These are phyloP conservation scores for Corythornis vintsioides DNA, from an alignment of 2,113 vertebrate genomes.

Conservation along the genomic window DNA sequence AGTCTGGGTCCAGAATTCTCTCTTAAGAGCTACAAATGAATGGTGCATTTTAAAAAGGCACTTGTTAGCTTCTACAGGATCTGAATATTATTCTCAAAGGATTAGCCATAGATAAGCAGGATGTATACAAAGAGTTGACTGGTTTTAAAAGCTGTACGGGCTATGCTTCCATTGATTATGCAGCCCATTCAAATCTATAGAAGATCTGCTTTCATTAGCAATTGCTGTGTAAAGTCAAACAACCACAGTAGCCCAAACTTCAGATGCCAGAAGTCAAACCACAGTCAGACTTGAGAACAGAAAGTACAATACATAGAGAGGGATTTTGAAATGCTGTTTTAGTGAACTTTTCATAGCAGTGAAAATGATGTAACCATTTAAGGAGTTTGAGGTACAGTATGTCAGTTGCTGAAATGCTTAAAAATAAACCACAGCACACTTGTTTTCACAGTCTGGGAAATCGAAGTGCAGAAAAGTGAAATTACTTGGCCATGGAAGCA, in stretches of 20 bases:
- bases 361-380: slow-evolving; percentile 36
- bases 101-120: neutral
- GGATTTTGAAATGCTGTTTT: slow-evolving; percentile 41
- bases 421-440: slow-evolving; percentile 5
- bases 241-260: neutral
- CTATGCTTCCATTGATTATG: neutral
- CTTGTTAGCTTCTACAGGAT: neutral
- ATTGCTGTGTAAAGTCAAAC: neutral
- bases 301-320: neutral
- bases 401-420: slow-evolving; percentile 46
- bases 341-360: slow-evolving; percentile 34
- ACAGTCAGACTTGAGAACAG: slow-evolving; percentile 1
- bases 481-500: neutral
- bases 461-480: neutral
- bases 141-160: neutral
- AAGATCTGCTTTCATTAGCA: neutral
- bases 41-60: neutral
- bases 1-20: neutral
- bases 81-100: neutral
- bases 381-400: slow-evolving; percentile 27
- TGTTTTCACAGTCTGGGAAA: neutral
- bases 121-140: neutral
- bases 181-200: neutral
- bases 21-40: neutral
- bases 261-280: slow-evolving; percentile 31